phyloP scores from a whole-genome alignment of 2,888 invertebrate species.

The Falcaria lacertinaria region DNA sequence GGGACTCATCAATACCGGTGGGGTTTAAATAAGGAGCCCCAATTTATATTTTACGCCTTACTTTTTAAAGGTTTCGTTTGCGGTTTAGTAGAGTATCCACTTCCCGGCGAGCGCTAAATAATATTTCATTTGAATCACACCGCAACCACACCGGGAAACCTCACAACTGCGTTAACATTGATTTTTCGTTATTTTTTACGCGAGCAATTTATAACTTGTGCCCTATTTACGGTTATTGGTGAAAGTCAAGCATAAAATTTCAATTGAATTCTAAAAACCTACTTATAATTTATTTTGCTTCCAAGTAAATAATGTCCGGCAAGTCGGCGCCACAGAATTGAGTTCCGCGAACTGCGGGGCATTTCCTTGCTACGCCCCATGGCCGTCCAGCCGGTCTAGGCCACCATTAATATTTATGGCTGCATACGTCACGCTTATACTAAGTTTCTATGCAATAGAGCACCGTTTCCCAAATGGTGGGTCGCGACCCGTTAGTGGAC shows the following conservation, averaged over 20 bases:
- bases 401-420: conserved; percentile 61
- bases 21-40: not conserved
- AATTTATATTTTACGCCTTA: not conserved
- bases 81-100: conserved; percentile 30
- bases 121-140: conserved; percentile 42
- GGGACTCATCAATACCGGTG: not conserved
- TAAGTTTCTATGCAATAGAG: conserved; percentile 8
- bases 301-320: conserved; percentile 55
- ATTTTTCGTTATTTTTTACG: conserved; percentile 28
- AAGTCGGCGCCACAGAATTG: conserved; percentile 59
- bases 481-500: too few species aligned
- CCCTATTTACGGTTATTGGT: conserved; percentile 4
- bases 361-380: conserved; percentile 61
- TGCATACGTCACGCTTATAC: conserved; percentile 34
- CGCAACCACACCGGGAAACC: conserved; percentile 48
- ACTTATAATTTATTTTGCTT: conserved; percentile 63
- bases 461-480: too few species aligned
- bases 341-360: conserved; percentile 61
- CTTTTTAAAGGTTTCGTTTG: conserved; percentile 33
- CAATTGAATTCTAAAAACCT: conserved; percentile 45
- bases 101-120: conserved; percentile 28
- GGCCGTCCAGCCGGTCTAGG: conserved; percentile 43
- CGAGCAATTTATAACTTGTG: conserved; percentile 6
- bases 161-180: conserved; percentile 33
- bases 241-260: conserved; percentile 23